Percentiles rank a stretch among this genome's conserved stretches.
phyloP scores from a whole-genome alignment of 2,888 invertebrate genomes.

The Eupeodes latifasciatus region DNA sequence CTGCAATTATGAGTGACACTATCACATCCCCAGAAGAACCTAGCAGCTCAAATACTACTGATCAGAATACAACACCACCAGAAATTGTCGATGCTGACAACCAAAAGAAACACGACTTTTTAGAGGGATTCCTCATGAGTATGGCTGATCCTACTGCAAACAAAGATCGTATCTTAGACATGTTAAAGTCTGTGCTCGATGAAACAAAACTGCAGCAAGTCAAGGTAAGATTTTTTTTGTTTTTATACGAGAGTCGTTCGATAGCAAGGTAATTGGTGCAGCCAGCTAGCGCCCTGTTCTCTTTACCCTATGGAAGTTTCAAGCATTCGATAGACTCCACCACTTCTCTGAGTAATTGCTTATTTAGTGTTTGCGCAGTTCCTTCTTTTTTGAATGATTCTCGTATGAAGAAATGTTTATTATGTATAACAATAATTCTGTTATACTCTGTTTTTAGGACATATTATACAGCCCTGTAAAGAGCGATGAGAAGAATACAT shows the following conservation, averaged over 20 bases:
- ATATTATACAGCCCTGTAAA: constrained; percentile 55
- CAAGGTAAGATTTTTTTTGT: constrained; percentile 66
- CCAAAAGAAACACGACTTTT: constrained; percentile 74
- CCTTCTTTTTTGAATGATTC: too few relatives aligned
- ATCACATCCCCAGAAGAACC: constrained; percentile 72
- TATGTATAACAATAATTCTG: neutral
- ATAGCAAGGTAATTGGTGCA: too few relatives aligned
- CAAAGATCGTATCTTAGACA: constrained; percentile 77
- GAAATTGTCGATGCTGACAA: constrained; percentile 67
- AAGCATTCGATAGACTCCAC: too few relatives aligned
- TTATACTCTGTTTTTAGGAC: constrained; percentile 38
- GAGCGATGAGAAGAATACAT: constrained; percentile 9
- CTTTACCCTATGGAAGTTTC: too few relatives aligned
- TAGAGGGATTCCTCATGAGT: constrained; percentile 79
- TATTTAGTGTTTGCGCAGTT: too few relatives aligned
- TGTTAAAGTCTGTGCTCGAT: constrained; percentile 79
- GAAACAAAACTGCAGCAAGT: constrained; percentile 78
- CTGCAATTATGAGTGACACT: constrained; percentile 19
- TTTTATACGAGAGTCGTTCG: neutral
- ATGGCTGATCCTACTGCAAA: constrained; percentile 78
- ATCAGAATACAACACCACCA: constrained; percentile 46
- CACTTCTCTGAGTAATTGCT: too few relatives aligned
- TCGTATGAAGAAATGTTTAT: too few relatives aligned
- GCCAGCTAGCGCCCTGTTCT: too few relatives aligned
- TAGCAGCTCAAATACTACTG: constrained; percentile 71